Conservation (phyloP, 2,888 invertebrate genomes). For the Hirudinaria manillensis region DNA sequence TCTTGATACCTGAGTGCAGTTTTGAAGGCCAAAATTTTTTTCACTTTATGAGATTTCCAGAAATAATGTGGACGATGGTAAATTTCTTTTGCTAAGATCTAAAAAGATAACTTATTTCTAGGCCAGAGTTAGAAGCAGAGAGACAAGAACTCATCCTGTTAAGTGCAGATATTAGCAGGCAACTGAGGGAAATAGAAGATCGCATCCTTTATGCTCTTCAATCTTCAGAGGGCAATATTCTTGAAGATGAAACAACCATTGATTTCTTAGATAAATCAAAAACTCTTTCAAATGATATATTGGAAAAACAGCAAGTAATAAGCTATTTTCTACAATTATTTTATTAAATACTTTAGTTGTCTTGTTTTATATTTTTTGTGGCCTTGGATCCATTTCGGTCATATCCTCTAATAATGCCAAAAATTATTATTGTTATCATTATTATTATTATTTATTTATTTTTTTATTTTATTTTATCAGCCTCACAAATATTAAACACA, state of each 20-base stretch:
- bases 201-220: constrained; percentile 78
- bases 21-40: not conserved
- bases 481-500: not conserved
- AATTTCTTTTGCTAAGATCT: no score
- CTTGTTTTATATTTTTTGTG: not conserved
- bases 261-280: constrained; percentile 81
- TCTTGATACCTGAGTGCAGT: not conserved
- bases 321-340: not conserved
- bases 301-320: constrained; percentile 72
- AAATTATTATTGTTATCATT: not conserved
- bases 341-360: not conserved
- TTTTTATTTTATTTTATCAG: not conserved
- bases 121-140: constrained; percentile 74
- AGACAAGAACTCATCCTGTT: constrained; percentile 72
- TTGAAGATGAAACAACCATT: constrained; percentile 84
- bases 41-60: no score
- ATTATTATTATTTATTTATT: not conserved
- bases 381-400: not conserved
- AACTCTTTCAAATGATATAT: constrained; percentile 74
- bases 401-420: not conserved
- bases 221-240: constrained; percentile 74
- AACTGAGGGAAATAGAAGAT: constrained; percentile 78
- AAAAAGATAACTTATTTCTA: constrained; percentile 37
- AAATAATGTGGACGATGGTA: no score
- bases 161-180: constrained; percentile 72